Evolutionary conservation across 1,140 invertebrate genomes (phyloP), one percentile per base, ranked within the genome.

Genomic region (Zaprionus taronus): DNA sequence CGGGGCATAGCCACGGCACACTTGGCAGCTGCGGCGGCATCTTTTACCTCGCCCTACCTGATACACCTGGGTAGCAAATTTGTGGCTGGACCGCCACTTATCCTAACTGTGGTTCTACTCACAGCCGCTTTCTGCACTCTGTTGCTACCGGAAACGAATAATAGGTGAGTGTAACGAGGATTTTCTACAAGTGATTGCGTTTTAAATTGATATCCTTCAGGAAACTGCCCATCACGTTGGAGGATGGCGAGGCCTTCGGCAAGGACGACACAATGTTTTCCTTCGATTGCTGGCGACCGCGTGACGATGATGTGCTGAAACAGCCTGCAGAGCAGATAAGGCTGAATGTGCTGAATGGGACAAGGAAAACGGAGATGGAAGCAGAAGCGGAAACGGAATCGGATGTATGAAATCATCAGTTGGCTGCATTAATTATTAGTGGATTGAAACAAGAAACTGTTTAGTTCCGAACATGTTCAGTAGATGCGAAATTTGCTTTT

Each of bases 271-370:
- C 81, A 2, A 68, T 89, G 69, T 56, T 75, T 11, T 93, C 94
- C 26, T 95, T 95, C 80, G 91, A 93, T 34, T 94, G 93, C 62
- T 93, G 91, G 57, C 83, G 79, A 4, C 57, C 56, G 5, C 47
- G 28, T n/a, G 77, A 83, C 22, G 77, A 81, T 17, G 71, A 80
- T 5, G 78, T 81, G 28, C 58, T 68, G 36, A 82, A 91, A 17
- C 49, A 89, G 51, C 57, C 81, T 7, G 57, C 20, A 12, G 77
- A 81, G 51, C 83, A 92, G 49, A 57, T 91, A 2, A 81, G 75
- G 24, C 57, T 85, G 26, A 65, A 81, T 51, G 78, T 58, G n/a
- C 58, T 83, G 17, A 91, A 91, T 22, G 84, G 68, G 0, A 63
- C 47, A 38, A 20, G 56, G 14, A 28, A 14, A 38, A 11, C 34